Conservation (phyloP, 2,113 vertebrate species). For the Myiagra hebetior region DNA sequence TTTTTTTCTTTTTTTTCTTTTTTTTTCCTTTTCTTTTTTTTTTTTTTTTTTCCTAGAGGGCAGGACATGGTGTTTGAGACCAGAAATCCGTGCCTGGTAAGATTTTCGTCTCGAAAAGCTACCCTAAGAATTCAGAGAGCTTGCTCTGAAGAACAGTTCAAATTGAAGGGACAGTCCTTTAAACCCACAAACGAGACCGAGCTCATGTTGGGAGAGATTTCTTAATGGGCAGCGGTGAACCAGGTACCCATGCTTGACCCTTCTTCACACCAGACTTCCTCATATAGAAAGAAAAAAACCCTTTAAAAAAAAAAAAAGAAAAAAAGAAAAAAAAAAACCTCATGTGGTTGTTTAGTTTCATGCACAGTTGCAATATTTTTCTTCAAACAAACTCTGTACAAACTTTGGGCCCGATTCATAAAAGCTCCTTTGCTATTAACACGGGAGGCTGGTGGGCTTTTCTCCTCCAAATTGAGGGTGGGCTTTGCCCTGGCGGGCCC, state of each 20-base stretch:
- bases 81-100: constrained; percentile 74
- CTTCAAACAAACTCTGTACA: constrained; percentile 79
- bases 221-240: constrained; percentile 65
- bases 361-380: constrained; percentile 77
- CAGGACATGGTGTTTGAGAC: constrained; percentile 77
- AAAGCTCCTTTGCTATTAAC: constrained; percentile 79
- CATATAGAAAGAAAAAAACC: constrained; percentile 63
- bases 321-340: constrained; percentile 57
- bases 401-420: constrained; percentile 83
- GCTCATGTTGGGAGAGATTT: constrained; percentile 30
- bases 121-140: constrained; percentile 68
- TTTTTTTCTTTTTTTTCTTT: constrained; percentile 59
- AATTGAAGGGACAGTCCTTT: constrained; percentile 40
- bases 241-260: constrained; percentile 77
- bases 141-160: constrained; percentile 60
- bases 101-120: constrained; percentile 66
- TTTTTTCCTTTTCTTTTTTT: constrained; percentile 4
- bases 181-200: constrained; percentile 41
- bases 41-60: constrained; percentile 44
- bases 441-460: constrained; percentile 67
- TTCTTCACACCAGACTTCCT: constrained; percentile 77
- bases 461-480: neutral
- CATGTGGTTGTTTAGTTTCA: constrained; percentile 80
- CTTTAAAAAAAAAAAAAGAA: neutral
- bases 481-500: neutral